These are phyloP conservation scores for Meghimatium bilineatum DNA, from an alignment of 2,888 invertebrate species.

Conservation along the genomic window DNA sequence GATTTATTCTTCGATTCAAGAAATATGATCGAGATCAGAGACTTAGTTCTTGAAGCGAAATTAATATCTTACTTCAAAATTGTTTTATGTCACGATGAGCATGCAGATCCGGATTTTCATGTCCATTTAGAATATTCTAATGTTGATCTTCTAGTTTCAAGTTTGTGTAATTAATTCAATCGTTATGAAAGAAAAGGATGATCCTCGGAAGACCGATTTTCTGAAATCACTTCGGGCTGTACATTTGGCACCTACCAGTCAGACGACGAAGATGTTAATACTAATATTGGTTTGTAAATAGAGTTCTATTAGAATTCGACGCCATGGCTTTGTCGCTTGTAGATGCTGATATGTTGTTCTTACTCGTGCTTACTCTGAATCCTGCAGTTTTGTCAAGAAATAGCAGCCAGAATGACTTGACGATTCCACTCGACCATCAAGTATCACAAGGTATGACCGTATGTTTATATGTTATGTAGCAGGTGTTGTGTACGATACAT, in stretches of 20 bases:
- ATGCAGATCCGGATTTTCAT: neutral
- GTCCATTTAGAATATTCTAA: neutral
- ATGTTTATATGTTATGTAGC: too few relatives aligned
- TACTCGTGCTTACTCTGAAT: neutral
- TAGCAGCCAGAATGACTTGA: slow-evolving; percentile 6
- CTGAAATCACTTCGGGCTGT: neutral
- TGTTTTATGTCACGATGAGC: neutral
- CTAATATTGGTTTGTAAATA: neutral
- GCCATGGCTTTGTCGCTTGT: neutral
- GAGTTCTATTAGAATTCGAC: neutral
- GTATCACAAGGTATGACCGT: neutral
- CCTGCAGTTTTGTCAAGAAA: neutral
- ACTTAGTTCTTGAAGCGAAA: neutral
- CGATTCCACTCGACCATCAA: slow-evolving; percentile 1
- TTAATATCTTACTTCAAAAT: neutral
- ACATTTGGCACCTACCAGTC: neutral
- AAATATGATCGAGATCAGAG: neutral
- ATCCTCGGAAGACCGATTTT: too few relatives aligned
- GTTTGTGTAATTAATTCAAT: neutral
- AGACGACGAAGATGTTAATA: neutral
- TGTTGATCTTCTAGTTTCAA: too few relatives aligned
- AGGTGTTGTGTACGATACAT: too few relatives aligned
- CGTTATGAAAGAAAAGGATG: too few relatives aligned
- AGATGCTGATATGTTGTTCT: neutral
- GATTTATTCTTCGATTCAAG: neutral